Evolutionary conservation across 2,113 vertebrate species (phyloP), one percentile per base, ranked within the genome.

Genomic region (Rhegmatorhina hoffmannsi): DNA sequence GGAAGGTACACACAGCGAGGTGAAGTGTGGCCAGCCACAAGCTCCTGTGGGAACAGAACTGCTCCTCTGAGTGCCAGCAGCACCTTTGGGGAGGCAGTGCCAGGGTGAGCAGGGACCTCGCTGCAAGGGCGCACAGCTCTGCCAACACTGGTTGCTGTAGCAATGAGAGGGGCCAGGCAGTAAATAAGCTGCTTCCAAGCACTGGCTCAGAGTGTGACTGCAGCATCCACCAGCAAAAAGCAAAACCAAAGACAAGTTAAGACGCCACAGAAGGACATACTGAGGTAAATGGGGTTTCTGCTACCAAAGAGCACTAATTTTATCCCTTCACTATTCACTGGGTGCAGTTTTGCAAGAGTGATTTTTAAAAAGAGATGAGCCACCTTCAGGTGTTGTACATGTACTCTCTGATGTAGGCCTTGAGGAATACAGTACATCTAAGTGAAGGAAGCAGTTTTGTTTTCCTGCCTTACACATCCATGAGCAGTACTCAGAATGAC

Each of bases 1-100:
- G 97, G 97, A 98, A 98, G 98, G 85, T 95, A 96, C 97, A 97
- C 90, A 63, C 44, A 90, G 73, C 73, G 83, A 91, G 55, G 77
- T 62, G 49, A 96, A 86, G 52, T 52, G 67, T 60, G 68, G 95
- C 84, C 97, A 94, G 96, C 95, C 40, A 7, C 93, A 85, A 92
- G 95, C 94, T 97, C 92, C 92, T 82, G 79, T 2, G 81, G 82
- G 50, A 82, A 91, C 66, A 80, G 36, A 66, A 75, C 33, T 69
- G 68, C 36, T 86, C 86, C 60, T 90, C 63, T 33, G 64, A 88
- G 56, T 46, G 64, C 89, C 92, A 87, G 7, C 44, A 89, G 86
- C 87, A 92, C 56, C 90, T 91, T 82, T 87, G 62, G 81, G 84
- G 62, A 84, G 63, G 47, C 91, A 82, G 79, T 7, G 63, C 67